phyloP scores from a whole-genome alignment of 2,797 vertebrate genomes.

The Mustela erminea region DNA sequence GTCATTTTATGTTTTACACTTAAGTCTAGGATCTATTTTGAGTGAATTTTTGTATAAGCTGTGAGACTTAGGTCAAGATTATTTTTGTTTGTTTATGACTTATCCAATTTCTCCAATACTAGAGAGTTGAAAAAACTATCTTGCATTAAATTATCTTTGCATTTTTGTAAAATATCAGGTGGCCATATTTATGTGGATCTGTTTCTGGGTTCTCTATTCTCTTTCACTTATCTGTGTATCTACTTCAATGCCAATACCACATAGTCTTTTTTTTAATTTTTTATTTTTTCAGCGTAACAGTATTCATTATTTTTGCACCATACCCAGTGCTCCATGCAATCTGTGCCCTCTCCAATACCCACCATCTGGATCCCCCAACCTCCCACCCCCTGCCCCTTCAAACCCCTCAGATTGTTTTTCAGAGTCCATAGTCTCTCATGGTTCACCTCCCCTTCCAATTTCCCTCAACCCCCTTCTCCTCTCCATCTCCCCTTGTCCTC shows the following conservation, averaged over 20 bases:
- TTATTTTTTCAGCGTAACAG: too few species aligned
- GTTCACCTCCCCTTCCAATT: too few species aligned
- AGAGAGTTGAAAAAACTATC: not conserved
- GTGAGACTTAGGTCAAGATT: not conserved
- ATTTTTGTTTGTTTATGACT: not conserved
- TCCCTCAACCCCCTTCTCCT: too few species aligned
- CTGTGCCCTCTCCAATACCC: too few species aligned
- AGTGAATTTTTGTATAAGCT: not conserved
- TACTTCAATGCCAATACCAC: not conserved
- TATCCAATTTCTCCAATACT: not conserved
- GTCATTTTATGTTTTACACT: not conserved
- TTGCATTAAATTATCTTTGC: not conserved
- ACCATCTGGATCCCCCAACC: too few species aligned
- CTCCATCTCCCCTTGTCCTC: too few species aligned
- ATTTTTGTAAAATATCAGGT: not conserved
- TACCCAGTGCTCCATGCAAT: too few species aligned
- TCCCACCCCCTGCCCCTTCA: too few species aligned
- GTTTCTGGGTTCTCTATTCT: not conserved
- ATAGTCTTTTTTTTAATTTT: too few species aligned
- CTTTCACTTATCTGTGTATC: not conserved
- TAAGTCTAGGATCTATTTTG: not conserved
- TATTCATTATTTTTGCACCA: too few species aligned
- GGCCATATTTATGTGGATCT: not conserved
- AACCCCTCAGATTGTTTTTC: too few species aligned
- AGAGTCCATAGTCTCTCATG: too few species aligned